These are phyloP conservation scores for Drosophila anomalata DNA, from an alignment of 2,888 invertebrate species.

Conservation along the genomic window DNA sequence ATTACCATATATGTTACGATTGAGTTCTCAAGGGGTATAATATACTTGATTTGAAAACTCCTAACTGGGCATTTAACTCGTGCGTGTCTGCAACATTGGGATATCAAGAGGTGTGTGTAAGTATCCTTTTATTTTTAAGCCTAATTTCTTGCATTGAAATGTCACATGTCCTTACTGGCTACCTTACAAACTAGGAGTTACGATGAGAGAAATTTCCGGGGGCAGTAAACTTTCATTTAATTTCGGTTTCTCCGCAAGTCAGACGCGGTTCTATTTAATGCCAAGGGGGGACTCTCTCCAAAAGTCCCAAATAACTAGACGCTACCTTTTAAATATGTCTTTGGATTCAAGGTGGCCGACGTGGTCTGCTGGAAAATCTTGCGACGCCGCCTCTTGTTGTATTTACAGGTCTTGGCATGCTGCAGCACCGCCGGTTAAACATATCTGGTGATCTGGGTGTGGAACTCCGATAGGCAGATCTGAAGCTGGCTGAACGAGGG, in stretches of 20 bases:
- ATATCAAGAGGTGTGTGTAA: conserved; percentile 26
- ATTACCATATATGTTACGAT: conserved; percentile 24
- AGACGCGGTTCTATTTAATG: too few species aligned
- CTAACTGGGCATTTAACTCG: conserved; percentile 24
- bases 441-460: conserved; percentile 93
- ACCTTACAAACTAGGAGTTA: conserved; percentile 26
- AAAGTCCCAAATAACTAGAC: conserved; percentile 36
- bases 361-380: conserved; percentile 72
- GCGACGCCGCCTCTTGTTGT: conserved; percentile 73
- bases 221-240: background rate
- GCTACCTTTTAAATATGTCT: conserved; percentile 68
- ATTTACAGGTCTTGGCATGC: conserved; percentile 75
- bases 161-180: conserved; percentile 63
- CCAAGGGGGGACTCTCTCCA: background rate
- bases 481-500: conserved; percentile 93
- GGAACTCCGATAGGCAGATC: conserved; percentile 93
- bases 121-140: conserved; percentile 34
- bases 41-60: conserved; percentile 6
- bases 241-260: conserved; percentile 5
- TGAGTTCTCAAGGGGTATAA: background rate
- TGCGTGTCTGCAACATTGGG: conserved; percentile 41
- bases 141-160: conserved; percentile 71
- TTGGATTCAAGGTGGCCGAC: conserved; percentile 69
- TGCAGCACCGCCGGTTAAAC: conserved; percentile 86
- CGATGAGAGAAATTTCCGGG: background rate